A percentile compares a stretch with the other conserved stretches of the same genome.
Evolutionary conservation across 2,888 invertebrate genomes (phyloP).

Genomic region (Trypoxylon attenuatum): DNA sequence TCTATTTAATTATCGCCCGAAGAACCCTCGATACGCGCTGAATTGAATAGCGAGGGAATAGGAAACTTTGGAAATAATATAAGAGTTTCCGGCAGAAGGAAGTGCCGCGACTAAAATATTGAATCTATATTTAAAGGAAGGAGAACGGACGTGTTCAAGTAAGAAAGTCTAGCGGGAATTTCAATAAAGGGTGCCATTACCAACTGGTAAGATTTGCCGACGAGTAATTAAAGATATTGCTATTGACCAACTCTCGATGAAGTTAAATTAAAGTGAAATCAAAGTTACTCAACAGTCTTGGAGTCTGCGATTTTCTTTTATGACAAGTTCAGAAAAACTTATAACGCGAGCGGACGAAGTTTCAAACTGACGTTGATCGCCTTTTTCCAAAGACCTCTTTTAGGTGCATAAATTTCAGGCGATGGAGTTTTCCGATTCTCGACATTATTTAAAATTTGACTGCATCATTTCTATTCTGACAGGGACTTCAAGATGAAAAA

Average conservation of each 20-base stretch:
- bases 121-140: constrained; percentile 16
- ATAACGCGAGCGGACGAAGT: neutral
- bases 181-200: constrained; percentile 45
- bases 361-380: no score
- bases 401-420: no score
- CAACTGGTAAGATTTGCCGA: constrained; percentile 51
- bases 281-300: constrained; percentile 38
- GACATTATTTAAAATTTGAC: no score
- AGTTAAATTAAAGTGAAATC: constrained; percentile 69
- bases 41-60: neutral
- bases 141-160: constrained; percentile 32
- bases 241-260: constrained; percentile 68
- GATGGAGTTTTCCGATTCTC: no score
- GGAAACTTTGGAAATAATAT: constrained; percentile 17
- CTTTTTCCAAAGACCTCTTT: no score
- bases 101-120: constrained; percentile 35
- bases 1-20: neutral
- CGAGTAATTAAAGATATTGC: constrained; percentile 68
- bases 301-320: constrained; percentile 25
- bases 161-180: constrained; percentile 51
- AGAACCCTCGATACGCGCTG: neutral
- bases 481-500: no score
- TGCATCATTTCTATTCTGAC: no score
- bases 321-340: constrained; percentile 4
- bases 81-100: constrained; percentile 21